A percentile compares a stretch with the other conserved stretches of the same genome.
These are phyloP conservation scores for Scytalopus superciliaris DNA, from an alignment of 2,113 vertebrate species.

Conservation along the genomic window DNA sequence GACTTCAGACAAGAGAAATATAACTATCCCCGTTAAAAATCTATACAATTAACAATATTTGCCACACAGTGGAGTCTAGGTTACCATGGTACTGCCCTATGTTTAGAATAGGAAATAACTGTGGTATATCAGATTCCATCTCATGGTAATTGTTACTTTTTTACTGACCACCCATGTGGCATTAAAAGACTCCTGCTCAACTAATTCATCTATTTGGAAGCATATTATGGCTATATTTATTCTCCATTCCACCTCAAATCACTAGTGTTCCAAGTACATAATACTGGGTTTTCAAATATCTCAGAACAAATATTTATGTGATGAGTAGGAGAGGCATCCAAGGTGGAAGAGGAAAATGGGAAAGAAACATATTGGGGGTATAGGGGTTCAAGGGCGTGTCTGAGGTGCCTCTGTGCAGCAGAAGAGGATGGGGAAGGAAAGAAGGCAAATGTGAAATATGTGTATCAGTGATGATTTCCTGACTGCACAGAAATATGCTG, in stretches of 20 bases:
- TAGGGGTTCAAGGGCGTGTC: background rate
- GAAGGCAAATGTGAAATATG: background rate
- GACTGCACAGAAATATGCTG: background rate
- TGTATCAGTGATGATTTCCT: background rate
- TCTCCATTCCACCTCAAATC: conserved; percentile 18
- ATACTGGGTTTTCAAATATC: conserved; percentile 34
- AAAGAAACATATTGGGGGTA: background rate
- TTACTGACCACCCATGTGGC: conserved; percentile 30
- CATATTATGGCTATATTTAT: conserved; percentile 54
- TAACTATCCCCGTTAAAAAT: conserved; percentile 20
- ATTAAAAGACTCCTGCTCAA: conserved; percentile 53
- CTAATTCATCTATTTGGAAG: conserved; percentile 59
- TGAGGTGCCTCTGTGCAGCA: background rate
- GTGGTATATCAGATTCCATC: conserved; percentile 20
- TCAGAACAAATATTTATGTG: background rate
- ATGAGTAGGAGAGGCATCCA: background rate
- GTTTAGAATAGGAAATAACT: conserved; percentile 27
- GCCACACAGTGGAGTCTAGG: background rate
- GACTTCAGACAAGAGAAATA: conserved; percentile 23
- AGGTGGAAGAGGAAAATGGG: conserved; percentile 4
- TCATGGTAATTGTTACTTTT: conserved; percentile 58
- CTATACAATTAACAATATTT: conserved; percentile 40
- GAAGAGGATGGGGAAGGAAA: background rate
- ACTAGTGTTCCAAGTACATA: conserved; percentile 30
- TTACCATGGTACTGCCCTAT: conserved; percentile 55